Evolutionary conservation across 2,888 invertebrate species (phyloP).

Genomic region (Noctua pronuba): DNA sequence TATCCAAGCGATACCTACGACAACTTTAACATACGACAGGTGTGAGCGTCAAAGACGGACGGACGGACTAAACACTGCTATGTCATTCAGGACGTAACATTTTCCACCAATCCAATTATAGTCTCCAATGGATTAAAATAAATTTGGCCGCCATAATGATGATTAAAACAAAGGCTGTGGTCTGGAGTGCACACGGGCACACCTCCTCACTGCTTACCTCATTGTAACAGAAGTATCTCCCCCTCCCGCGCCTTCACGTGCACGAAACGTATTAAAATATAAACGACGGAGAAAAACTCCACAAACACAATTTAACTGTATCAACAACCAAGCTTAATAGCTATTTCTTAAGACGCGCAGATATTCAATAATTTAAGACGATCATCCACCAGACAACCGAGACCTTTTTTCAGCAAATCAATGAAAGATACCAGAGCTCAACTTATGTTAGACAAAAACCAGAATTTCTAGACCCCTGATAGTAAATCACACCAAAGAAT

Average conservation of each 20-base stretch:
- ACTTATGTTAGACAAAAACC: neutral
- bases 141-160: neutral
- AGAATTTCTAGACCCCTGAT: neutral
- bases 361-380: slow-evolving; percentile 62
- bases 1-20: neutral
- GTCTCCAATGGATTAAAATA: neutral
- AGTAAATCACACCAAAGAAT: neutral
- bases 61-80: neutral
- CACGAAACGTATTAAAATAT: slow-evolving; percentile 41
- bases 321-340: slow-evolving; percentile 65
- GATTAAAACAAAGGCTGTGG: neutral
- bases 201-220: neutral
- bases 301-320: slow-evolving; percentile 70
- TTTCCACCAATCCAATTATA: neutral
- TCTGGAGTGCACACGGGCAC: slow-evolving; percentile 6
- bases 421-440: slow-evolving; percentile 2
- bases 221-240: slow-evolving; percentile 9
- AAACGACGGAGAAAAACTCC: slow-evolving; percentile 42
- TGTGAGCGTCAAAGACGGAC: neutral
- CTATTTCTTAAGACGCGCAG: slow-evolving; percentile 61
- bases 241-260: slow-evolving; percentile 8
- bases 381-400: neutral
- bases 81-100: neutral
- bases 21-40: neutral
- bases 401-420: slow-evolving; percentile 7